Conservation (phyloP, 2,888 invertebrate genomes). For the Gymnosoma rotundatum region DNA sequence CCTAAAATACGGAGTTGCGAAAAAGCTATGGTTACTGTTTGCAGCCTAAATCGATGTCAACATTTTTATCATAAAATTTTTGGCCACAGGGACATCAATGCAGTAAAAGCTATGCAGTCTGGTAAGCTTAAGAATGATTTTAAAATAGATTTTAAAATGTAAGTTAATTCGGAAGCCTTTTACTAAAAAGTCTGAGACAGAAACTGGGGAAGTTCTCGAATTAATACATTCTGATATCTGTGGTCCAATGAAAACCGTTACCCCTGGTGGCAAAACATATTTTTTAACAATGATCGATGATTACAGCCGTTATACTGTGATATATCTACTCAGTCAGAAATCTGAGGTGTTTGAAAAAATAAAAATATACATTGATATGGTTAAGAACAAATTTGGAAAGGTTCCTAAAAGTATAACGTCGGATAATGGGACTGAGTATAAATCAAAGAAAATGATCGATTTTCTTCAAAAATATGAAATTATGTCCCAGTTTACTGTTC, state of each 20-base stretch:
- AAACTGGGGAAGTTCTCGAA: conserved; percentile 25
- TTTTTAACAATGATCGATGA: no score
- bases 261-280: no score
- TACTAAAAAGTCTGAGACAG: conserved; percentile 6
- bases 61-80: no score
- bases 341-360: not conserved
- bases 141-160: conserved; percentile 25
- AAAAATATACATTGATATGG: not conserved
- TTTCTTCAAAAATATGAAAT: conserved; percentile 19
- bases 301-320: no score
- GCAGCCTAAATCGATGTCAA: no score
- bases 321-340: no score
- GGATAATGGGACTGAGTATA: no score
- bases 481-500: conserved; percentile 24
- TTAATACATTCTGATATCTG: no score
- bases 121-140: conserved; percentile 30
- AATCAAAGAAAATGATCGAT: no score
- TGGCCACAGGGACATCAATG: conserved; percentile 3
- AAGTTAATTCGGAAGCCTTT: conserved; percentile 25
- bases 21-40: no score
- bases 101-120: conserved; percentile 15
- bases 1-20: no score
- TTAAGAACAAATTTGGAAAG: conserved; percentile 20
- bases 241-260: no score
- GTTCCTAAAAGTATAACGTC: conserved; percentile 40